Conservation (phyloP, 2,888 invertebrate genomes). For the Eudasyphora cyanicolor region DNA sequence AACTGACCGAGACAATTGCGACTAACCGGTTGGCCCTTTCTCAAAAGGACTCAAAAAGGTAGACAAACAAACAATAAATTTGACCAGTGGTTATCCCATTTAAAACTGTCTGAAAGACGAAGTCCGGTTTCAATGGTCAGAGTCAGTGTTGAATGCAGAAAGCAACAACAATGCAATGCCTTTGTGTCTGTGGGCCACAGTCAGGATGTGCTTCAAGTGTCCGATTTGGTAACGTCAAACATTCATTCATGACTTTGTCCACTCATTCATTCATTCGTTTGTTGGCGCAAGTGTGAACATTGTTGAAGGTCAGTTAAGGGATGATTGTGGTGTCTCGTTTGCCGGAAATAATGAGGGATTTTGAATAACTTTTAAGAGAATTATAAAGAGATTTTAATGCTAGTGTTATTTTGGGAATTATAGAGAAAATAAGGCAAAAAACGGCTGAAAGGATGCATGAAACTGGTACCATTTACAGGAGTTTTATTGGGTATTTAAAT, state of each 20-base stretch:
- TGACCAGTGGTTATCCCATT: conserved; percentile 44
- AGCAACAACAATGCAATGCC: background rate
- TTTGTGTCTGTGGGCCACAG: no score
- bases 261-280: background rate
- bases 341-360: background rate
- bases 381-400: background rate
- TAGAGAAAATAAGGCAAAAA: no score
- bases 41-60: conserved; percentile 13
- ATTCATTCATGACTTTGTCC: no score
- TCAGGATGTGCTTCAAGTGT: conserved; percentile 29
- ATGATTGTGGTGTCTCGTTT: background rate
- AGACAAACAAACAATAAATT: conserved; percentile 20
- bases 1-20: background rate
- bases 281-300: background rate
- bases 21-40: conserved; percentile 14
- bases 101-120: background rate
- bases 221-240: conserved; percentile 32
- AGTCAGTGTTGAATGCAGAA: background rate
- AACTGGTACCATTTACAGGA: no score
- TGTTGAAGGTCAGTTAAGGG: background rate
- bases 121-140: conserved; percentile 39
- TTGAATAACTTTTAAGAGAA: background rate
- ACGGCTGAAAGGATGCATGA: no score
- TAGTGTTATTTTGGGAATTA: no score
- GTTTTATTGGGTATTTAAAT: no score